Conservation (phyloP, 2,888 invertebrate species). For the Liopterus haemorrhoidalis region DNA sequence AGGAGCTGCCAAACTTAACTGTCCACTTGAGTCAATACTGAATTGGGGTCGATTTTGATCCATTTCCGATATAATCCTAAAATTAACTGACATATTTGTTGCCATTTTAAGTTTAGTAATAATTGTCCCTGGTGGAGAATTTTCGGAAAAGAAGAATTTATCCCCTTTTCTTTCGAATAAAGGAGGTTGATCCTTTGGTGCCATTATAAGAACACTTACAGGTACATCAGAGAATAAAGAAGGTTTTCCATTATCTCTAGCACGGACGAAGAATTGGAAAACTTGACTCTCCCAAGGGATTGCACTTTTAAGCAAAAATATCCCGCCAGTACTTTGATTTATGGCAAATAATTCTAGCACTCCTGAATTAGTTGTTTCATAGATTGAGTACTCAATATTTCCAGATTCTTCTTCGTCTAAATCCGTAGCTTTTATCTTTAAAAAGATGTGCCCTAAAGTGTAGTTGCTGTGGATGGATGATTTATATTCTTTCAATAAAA, state of each 20-base stretch:
- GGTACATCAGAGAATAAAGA: constrained; percentile 77
- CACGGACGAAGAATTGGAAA: constrained; percentile 85
- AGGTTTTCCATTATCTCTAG: constrained; percentile 71
- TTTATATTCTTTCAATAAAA: constrained; percentile 71
- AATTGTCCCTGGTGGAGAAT: constrained; percentile 60
- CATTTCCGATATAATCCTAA: constrained; percentile 56
- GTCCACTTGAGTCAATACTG: constrained; percentile 64
- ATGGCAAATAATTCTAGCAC: constrained; percentile 67
- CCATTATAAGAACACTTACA: constrained; percentile 72
- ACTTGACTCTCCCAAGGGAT: constrained; percentile 59
- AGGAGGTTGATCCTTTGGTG: constrained; percentile 63
- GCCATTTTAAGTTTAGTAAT: constrained; percentile 62
- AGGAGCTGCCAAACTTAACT: constrained; percentile 65
- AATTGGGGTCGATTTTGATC: constrained; percentile 58
- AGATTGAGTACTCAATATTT: constrained; percentile 68
- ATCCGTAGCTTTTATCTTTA: constrained; percentile 67
- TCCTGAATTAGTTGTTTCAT: constrained; percentile 60
- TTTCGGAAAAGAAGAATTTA: constrained; percentile 76
- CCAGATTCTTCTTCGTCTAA: constrained; percentile 69
- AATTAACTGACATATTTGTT: constrained; percentile 58
- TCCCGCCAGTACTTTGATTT: constrained; percentile 66
- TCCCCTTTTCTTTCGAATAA: constrained; percentile 67
- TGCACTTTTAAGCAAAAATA: constrained; percentile 61
- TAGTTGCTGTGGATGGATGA: constrained; percentile 61
- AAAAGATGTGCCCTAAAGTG: constrained; percentile 52